Conservation (phyloP, 2,888 invertebrate species). For the Napeogenes inachia region DNA sequence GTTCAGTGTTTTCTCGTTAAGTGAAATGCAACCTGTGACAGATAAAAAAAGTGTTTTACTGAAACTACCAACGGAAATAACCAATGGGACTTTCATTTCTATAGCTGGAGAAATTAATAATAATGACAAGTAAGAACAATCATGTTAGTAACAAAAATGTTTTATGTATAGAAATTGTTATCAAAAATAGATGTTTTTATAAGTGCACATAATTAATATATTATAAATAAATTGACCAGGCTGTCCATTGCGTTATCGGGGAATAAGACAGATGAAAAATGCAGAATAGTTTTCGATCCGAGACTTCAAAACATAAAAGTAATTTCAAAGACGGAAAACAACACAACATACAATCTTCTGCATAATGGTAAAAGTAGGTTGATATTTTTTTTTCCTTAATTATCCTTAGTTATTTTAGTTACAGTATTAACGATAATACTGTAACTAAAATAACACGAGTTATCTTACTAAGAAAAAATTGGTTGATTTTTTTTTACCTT, state of each 20-base stretch:
- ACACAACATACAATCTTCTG: neutral
- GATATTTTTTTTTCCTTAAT: neutral
- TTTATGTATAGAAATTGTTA: too few species aligned
- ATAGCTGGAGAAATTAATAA: conserved; percentile 8
- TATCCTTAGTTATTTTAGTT: too few species aligned
- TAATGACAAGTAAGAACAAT: conserved; percentile 8
- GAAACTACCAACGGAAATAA: conserved; percentile 9
- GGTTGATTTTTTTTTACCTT: too few species aligned
- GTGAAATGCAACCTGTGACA: conserved; percentile 10
- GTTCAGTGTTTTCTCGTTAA: conserved; percentile 1
- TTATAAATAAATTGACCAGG: neutral
- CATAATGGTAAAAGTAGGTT: conserved; percentile 1
- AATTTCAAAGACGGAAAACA: neutral
- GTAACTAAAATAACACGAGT: too few species aligned
- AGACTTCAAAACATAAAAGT: neutral
- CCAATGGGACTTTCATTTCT: conserved; percentile 13
- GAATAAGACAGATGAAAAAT: neutral
- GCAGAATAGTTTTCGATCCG: neutral
- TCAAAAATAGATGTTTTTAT: neutral
- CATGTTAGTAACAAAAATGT: neutral
- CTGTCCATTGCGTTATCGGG: neutral
- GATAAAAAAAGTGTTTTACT: conserved; percentile 2
- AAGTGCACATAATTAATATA: neutral
- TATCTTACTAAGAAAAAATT: too few species aligned
- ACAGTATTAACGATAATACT: too few species aligned